phyloP scores from a whole-genome alignment of 2,113 vertebrate species.

The Numida meleagris region DNA sequence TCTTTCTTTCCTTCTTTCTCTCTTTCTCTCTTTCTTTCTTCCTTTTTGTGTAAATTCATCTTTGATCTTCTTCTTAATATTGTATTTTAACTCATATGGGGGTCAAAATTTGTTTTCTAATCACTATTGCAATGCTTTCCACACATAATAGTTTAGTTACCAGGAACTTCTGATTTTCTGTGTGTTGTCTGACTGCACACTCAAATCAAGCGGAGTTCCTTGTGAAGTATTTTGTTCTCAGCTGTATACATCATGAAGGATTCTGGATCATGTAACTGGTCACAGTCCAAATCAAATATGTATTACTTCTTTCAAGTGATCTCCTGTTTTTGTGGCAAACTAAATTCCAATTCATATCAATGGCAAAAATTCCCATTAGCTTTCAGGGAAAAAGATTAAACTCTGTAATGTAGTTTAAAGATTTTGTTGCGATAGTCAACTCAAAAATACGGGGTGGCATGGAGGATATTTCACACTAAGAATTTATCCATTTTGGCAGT shows the following conservation, averaged over 20 bases:
- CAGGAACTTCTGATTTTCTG: not conserved
- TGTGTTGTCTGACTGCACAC: not conserved
- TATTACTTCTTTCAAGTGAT: not conserved
- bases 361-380: not conserved
- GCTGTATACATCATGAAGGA: not conserved
- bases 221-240: not conserved
- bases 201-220: not conserved
- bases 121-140: not conserved
- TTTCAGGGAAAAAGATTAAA: slow-evolving; percentile 6
- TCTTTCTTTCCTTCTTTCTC: not conserved
- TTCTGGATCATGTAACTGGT: not conserved
- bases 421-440: not conserved
- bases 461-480: not conserved
- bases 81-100: not conserved
- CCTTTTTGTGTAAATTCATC: not conserved
- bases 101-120: not conserved
- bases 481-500: not conserved
- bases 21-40: too few species aligned
- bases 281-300: not conserved
- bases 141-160: not conserved
- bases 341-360: not conserved
- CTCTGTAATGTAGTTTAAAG: not conserved
- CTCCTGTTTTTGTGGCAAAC: not conserved
- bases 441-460: not conserved
- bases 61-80: not conserved